These are phyloP conservation scores for Phortica okadai DNA, from an alignment of 2,888 invertebrate genomes.

Conservation along the genomic window DNA sequence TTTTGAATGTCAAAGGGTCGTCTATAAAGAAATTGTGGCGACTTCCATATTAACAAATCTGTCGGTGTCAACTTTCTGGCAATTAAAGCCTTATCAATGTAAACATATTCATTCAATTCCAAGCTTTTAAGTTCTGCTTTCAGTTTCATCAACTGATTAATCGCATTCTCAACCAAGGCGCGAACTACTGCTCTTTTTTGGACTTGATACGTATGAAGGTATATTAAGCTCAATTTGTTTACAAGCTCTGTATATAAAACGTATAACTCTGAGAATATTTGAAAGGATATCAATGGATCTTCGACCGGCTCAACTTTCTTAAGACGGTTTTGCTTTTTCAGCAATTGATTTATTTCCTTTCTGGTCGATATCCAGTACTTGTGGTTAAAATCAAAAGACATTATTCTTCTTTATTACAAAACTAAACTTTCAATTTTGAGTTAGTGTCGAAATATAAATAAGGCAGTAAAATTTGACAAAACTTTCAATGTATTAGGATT, in stretches of 20 bases:
- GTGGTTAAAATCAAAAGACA: constrained; percentile 77
- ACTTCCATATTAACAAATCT: constrained; percentile 78
- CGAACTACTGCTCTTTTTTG: constrained; percentile 71
- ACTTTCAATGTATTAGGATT: constrained; percentile 2
- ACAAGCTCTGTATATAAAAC: constrained; percentile 71
- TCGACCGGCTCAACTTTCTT: constrained; percentile 62
- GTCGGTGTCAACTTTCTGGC: constrained; percentile 82
- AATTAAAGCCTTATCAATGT: constrained; percentile 82
- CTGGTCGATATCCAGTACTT: constrained; percentile 78
- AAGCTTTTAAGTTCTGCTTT: constrained; percentile 78
- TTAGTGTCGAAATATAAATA: not conserved
- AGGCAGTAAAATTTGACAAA: not conserved
- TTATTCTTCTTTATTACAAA: constrained; percentile 47
- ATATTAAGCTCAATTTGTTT: constrained; percentile 71
- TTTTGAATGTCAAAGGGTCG: constrained; percentile 70
- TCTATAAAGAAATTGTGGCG: constrained; percentile 72
- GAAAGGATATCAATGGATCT: constrained; percentile 62
- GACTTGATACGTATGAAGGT: constrained; percentile 72
- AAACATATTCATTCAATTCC: constrained; percentile 80
- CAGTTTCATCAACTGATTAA: constrained; percentile 78
- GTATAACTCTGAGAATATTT: constrained; percentile 71
- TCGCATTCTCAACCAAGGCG: constrained; percentile 64
- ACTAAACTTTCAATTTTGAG: not conserved
- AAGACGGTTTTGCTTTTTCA: constrained; percentile 73
- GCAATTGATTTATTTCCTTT: constrained; percentile 74